Evolutionary conservation across 2,113 vertebrate species (phyloP), one percentile per base, ranked within the genome.

Genomic region (Colistium nudipinnis): DNA sequence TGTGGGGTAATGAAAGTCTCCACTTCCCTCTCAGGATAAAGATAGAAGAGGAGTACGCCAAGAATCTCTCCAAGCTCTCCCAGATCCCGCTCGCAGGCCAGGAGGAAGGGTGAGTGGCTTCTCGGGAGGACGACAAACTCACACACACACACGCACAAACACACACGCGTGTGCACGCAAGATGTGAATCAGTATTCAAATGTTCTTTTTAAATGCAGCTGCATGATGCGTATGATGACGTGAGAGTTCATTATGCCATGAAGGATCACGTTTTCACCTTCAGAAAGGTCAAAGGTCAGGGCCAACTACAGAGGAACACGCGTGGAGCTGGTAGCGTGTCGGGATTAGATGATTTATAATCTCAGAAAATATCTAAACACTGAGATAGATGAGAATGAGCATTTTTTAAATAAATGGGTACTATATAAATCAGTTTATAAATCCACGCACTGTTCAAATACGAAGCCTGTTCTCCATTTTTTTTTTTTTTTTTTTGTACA

Each of bases 31-130:
- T 55, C 88, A 99, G 98, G 90, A 99, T 99, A 95, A 98, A 96
- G 92, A 99, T 99, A 81, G 98, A 99, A 91, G 98, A 99, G 57
- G 98, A 99, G 56, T 99, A 99, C 68, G 96, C 98, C 51, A 99
- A 98, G 90, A 99, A 95, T 74, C 93, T 99, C 38, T 95, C 96
- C 62, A 98, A 96, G 87, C 94, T 99, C 52, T 98, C 98, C 38
- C 97, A 98, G 93, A 96, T 94, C 72, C 96, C 95, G 16, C 88
- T 99, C 47, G 98, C 95, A 3, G 92, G 92, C 36, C 96, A 98
- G 85, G 98, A 99, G 74, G 98, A 99, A 90, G 98, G 98, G 98
- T 99, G 91, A 95, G 95, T 94, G 53, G n/a, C n/a, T 31, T 54
- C 11, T 54, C 25, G 17, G 24, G 22, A 43, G 31, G 8, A 44